Evolutionary conservation across 2,888 invertebrate species (phyloP), one percentile per base, ranked within the genome.

Genomic region (Tridacna crocea): DNA sequence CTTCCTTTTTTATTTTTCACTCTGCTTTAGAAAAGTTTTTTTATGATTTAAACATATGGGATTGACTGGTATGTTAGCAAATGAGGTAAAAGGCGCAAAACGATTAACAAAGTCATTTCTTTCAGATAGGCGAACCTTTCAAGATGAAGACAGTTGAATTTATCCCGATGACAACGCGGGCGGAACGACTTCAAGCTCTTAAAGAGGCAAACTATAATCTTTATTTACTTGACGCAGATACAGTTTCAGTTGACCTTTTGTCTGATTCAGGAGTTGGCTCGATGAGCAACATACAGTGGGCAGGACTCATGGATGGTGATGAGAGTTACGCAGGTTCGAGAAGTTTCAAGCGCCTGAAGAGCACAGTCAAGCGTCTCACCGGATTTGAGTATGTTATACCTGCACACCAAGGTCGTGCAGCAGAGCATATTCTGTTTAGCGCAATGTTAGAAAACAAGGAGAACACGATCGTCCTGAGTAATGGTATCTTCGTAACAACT

Each of bases 371-470:
- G 17, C 70, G 51, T 48, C 17, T 70, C 6, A 70, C 70, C 24
- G 51, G 70, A 8, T 70, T 73, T 27, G 58, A 48, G 0, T 73
- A 36, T 26, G 60, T 73, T 36, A 46, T 75, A 26, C 83, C 83
- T 4, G 72, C 70, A 19, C 83, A 83, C 51, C 83, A 83, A 48
- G 83, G 83, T 0, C 73, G 80, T 12, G 83, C 72, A 15, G 80
- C 77, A 24, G 80, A 83, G 55, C 46, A 51, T 0, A 15, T 83
- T 2, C 46, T 83, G 15, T 74, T 51, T 26, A 63, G 58, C 8
- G 72, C 73, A 6, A 10, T 79, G 13, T 68, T 73, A 19, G 48
- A 48, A 47, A 72, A 77, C 22, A 61, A 48, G n/a, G 22, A n/a
- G 17, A 24, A 51, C 1, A 51, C 58, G 10, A 60, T 72, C 10